A percentile compares a stretch with the other conserved stretches of the same genome.
phyloP scores from a whole-genome alignment of 2,888 invertebrate species.

The Plagodis dolabraria region DNA sequence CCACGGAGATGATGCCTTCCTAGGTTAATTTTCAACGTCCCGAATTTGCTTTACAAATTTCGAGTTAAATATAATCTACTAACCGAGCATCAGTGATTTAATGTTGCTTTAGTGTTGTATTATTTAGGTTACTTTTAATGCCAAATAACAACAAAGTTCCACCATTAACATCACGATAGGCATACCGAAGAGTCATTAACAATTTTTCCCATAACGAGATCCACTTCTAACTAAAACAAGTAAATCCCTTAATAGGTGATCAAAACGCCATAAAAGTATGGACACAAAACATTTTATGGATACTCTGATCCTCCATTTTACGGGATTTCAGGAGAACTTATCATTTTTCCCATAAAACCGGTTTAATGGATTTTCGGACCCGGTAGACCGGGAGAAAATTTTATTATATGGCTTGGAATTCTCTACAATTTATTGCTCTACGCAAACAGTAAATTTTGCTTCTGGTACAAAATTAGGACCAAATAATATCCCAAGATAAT shows the following conservation, averaged over 20 bases:
- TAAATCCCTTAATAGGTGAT: constrained; percentile 52
- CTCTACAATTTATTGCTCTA: constrained; percentile 12
- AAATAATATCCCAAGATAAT: too few relatives aligned
- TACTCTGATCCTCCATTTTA: constrained; percentile 56
- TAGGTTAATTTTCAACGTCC: too few relatives aligned
- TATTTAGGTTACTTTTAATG: not conserved
- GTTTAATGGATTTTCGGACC: constrained; percentile 56
- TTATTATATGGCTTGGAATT: constrained; percentile 9
- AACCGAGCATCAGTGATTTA: too few relatives aligned
- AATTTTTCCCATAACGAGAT: constrained; percentile 24
- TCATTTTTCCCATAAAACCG: constrained; percentile 70
- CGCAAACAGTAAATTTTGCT: not conserved
- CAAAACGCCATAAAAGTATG: constrained; percentile 54
- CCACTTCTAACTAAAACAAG: constrained; percentile 46
- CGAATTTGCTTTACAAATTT: too few relatives aligned
- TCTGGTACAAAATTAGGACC: too few relatives aligned
- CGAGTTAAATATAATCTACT: too few relatives aligned
- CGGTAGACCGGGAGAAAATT: constrained; percentile 14
- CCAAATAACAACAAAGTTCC: constrained; percentile 8
- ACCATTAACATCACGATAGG: constrained; percentile 13
- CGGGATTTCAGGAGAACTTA: constrained; percentile 69
- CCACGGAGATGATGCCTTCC: too few relatives aligned
- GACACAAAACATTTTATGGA: constrained; percentile 62
- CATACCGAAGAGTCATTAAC: constrained; percentile 22
- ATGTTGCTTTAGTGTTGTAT: too few relatives aligned